A percentile compares a stretch with the other conserved stretches of the same genome.
phyloP scores from a whole-genome alignment of 2,797 vertebrate species.

The Etheostoma nigrum region DNA sequence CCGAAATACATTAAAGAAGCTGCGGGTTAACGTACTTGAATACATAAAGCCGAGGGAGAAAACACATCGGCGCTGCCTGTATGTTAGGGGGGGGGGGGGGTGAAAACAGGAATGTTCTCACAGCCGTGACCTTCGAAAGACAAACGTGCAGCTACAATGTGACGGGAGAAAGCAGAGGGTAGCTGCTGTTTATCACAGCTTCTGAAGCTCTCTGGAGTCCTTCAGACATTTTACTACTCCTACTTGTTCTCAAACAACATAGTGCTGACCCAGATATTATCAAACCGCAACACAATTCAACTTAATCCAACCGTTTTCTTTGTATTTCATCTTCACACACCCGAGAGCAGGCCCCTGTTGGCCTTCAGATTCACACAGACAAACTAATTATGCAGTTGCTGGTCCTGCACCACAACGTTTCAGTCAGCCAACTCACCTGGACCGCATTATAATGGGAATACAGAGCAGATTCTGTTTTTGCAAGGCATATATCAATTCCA shows the following conservation, averaged over 20 bases:
- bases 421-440: conserved; percentile 27
- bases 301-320: conserved; percentile 33
- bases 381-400: conserved; percentile 52
- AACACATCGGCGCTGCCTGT: background rate
- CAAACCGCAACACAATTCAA: conserved; percentile 39
- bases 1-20: conserved; percentile 19
- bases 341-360: conserved; percentile 51
- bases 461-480: no score
- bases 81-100: conserved; percentile 1
- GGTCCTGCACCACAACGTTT: conserved; percentile 18
- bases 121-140: conserved; percentile 59
- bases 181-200: conserved; percentile 26
- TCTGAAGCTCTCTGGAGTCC: conserved; percentile 29
- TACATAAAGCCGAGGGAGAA: background rate
- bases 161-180: conserved; percentile 27
- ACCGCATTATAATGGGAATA: background rate
- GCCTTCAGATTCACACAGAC: conserved; percentile 45
- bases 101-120: conserved; percentile 40
- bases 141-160: conserved; percentile 25
- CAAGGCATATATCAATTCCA: no score
- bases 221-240: conserved; percentile 11
- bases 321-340: conserved; percentile 23
- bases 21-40: conserved; percentile 15
- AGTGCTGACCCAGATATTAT: conserved; percentile 39
- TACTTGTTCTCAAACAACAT: conserved; percentile 1